Conservation (phyloP, 2,888 invertebrate species). For the Drosophila demipolita region DNA sequence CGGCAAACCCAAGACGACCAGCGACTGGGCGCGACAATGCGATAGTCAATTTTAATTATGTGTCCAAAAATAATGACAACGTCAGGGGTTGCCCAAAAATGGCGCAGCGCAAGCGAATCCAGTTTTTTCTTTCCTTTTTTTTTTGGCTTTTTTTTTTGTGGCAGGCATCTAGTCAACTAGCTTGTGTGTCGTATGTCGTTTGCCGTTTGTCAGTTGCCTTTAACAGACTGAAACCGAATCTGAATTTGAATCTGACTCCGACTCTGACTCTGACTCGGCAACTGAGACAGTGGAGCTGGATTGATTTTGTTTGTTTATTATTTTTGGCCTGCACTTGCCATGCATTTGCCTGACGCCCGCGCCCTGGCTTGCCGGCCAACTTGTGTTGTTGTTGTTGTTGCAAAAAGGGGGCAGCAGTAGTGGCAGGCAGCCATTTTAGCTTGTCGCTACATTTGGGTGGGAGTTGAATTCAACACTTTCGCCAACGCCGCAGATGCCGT, state of each 20-base stretch:
- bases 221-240: conserved; percentile 49
- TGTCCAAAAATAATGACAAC: conserved; percentile 78
- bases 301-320: conserved; percentile 46
- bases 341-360: conserved; percentile 59
- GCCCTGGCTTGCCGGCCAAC: conserved; percentile 44
- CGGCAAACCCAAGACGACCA: conserved; percentile 46
- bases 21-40: conserved; percentile 74
- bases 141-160: neutral
- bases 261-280: conserved; percentile 30
- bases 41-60: conserved; percentile 81
- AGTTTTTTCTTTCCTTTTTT: conserved; percentile 38
- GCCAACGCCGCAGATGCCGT: conserved; percentile 39
- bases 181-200: conserved; percentile 55
- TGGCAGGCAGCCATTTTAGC: conserved; percentile 64
- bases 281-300: conserved; percentile 39
- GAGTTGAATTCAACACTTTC: conserved; percentile 78
- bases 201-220: conserved; percentile 68
- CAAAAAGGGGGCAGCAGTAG: conserved; percentile 6
- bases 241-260: conserved; percentile 39
- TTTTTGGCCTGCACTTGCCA: conserved; percentile 46
- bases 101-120: conserved; percentile 49
- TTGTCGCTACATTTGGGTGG: conserved; percentile 69
- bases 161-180: conserved; percentile 17
- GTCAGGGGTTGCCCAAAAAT: conserved; percentile 74
- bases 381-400: conserved; percentile 9